phyloP scores from a whole-genome alignment of 2,113 vertebrate genomes.

The Empidonax traillii region DNA sequence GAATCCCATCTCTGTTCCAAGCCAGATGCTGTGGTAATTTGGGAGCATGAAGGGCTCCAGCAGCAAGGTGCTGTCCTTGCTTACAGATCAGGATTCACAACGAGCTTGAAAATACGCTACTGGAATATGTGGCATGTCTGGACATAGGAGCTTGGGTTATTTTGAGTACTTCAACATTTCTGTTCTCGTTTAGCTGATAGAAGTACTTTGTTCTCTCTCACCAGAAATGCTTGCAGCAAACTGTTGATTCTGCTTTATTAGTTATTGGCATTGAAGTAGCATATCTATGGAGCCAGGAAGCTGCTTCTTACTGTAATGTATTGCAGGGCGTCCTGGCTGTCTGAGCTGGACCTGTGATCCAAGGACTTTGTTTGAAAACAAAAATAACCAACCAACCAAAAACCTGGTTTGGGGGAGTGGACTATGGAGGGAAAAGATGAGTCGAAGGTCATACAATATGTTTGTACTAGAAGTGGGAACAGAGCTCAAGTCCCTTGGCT shows the following conservation, averaged over 20 bases:
- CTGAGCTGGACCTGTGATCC: not conserved
- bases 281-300: not conserved
- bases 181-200: not conserved
- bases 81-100: not conserved
- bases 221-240: not conserved
- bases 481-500: not conserved
- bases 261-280: not conserved
- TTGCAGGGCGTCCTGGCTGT: not conserved
- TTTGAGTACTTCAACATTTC: not conserved
- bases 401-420: not conserved
- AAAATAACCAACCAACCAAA: not conserved
- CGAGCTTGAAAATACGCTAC: not conserved
- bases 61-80: not conserved
- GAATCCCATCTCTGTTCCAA: not conserved
- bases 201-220: not conserved
- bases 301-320: not conserved
- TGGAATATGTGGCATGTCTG: not conserved
- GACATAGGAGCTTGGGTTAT: not conserved
- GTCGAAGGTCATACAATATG: accelerated
- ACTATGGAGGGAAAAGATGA: not conserved
- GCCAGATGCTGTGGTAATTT: not conserved
- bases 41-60: not conserved
- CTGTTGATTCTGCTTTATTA: conserved; percentile 10
- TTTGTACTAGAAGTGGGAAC: not conserved
- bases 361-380: not conserved